A percentile compares a stretch with the other conserved stretches of the same genome.
These are phyloP conservation scores for Myotis pilosus DNA, from an alignment of 2,797 vertebrate species.

Conservation along the genomic window DNA sequence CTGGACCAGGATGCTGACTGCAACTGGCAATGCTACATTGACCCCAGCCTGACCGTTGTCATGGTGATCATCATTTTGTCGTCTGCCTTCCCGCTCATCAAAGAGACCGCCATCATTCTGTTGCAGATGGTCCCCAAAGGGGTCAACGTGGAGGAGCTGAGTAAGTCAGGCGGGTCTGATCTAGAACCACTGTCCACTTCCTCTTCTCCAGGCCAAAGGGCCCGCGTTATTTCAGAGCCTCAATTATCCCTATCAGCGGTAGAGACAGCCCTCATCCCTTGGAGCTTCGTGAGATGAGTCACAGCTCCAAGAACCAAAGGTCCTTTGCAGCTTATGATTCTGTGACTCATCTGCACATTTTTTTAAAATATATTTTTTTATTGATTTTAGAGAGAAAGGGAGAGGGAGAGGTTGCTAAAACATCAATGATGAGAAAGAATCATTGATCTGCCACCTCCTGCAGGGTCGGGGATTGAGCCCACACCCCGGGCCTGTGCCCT, in stretches of 20 bases:
- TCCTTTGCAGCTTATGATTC: background rate
- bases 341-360: background rate
- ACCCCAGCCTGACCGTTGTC: conserved; percentile 88
- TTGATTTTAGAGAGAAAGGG: too few relatives aligned
- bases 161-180: conserved; percentile 82
- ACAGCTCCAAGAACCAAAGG: conserved; percentile 76
- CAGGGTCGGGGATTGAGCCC: too few relatives aligned
- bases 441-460: too few relatives aligned
- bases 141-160: conserved; percentile 82
- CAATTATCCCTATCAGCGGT: conserved; percentile 55
- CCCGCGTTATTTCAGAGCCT: background rate
- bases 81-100: conserved; percentile 88
- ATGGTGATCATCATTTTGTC: conserved; percentile 90
- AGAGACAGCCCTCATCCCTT: conserved; percentile 43
- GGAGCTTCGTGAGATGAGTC: conserved; percentile 69
- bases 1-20: conserved; percentile 74
- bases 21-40: conserved; percentile 92
- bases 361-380: background rate
- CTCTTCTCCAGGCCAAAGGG: too few relatives aligned
- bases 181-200: accelerated
- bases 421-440: too few relatives aligned
- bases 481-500: too few relatives aligned
- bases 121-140: conserved; percentile 89
- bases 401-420: too few relatives aligned
- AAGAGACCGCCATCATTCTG: conserved; percentile 88